Base-by-base conservation (phyloP, 2,888 invertebrate genomes). In the Eupithecia subfuscata region DNA sequence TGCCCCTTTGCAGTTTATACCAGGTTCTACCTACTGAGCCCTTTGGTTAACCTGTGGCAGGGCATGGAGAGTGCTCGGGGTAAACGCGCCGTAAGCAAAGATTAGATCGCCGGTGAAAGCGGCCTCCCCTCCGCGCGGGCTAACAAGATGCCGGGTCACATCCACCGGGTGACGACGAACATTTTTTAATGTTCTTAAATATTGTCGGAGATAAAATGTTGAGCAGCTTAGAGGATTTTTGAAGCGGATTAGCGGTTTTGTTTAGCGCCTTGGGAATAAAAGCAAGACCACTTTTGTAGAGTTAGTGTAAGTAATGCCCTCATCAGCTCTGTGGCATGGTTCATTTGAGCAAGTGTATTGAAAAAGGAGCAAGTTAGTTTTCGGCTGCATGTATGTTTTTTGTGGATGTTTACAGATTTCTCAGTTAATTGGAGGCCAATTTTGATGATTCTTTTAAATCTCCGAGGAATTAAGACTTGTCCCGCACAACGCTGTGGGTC, bases 51-150 rank as follows among this genome's bases (percentile, higher is more conserved):
- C 1, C 76, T 76, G 74, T 74, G 76, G 43, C 64, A 45, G 63
- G 22, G 12, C 60, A 70, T 72, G 25, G 37, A 73, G 75, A 73
- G 75, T 18, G 77, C 75, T 73, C 67, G 68, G 73, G 67, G 75
- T 77, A 75, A 77, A 69, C 75, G 77, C 77, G 68, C 64, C 68
- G 73, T 75, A 52, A 73, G 75, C 75, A 71, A 69, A 77, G 77
- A 77, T 77, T 75, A 77, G 73, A 77, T 77, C 77, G 70, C 74
- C 73, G 69, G 65, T 65, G 76, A 76, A 74, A 72, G 72, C 74
- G 60, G 77, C 70, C 60, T 68, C 70, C 65, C 52, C 73, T 71
- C 64, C 76, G 37, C 71, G 56, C 45, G 30, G 56, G 45, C 63
- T 69, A 72, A 77, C 75, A 75, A 77, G 77, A 77, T 73, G 77